These are phyloP conservation scores for Coregonus suidteri DNA, from an alignment of 2,797 vertebrate species.

Conservation along the genomic window DNA sequence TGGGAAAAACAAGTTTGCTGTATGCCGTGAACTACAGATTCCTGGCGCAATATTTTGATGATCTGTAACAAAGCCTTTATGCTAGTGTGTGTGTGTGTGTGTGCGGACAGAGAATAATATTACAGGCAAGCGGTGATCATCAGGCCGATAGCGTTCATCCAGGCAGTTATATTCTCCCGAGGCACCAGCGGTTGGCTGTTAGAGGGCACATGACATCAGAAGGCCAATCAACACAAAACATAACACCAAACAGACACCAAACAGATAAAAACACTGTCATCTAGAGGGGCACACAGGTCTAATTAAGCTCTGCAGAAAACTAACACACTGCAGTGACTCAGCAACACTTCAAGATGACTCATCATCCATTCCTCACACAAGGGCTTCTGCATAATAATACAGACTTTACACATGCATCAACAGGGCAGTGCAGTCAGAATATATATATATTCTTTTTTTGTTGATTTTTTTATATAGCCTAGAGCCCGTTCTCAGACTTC, in stretches of 20 bases:
- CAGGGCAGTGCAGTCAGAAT: not conserved
- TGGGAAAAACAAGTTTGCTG: not conserved
- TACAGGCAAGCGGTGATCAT: constrained; percentile 98
- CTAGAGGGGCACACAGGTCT: too few relatives aligned
- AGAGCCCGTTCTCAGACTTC: not conserved
- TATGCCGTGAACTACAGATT: not conserved
- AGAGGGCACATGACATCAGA: not conserved
- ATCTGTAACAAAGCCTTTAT: not conserved
- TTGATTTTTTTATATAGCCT: not conserved
- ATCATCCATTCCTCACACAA: not conserved
- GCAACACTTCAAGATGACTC: not conserved
- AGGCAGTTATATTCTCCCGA: constrained; percentile 95
- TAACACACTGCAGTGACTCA: not conserved
- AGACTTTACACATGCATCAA: not conserved
- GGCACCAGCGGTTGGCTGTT: constrained; percentile 93
- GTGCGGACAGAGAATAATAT: constrained; percentile 49
- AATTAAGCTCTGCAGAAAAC: too few relatives aligned
- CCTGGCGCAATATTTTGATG: not conserved
- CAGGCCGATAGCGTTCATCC: constrained; percentile 99
- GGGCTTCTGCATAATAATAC: not conserved
- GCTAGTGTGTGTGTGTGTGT: too few relatives aligned
- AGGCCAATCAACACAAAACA: too few relatives aligned
- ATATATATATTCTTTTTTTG: not conserved
- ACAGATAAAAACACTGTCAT: not conserved
- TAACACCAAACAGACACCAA: not conserved